These are phyloP conservation scores for Shinisaurus crocodilurus DNA, from an alignment of 2,113 vertebrate species.

Conservation along the genomic window DNA sequence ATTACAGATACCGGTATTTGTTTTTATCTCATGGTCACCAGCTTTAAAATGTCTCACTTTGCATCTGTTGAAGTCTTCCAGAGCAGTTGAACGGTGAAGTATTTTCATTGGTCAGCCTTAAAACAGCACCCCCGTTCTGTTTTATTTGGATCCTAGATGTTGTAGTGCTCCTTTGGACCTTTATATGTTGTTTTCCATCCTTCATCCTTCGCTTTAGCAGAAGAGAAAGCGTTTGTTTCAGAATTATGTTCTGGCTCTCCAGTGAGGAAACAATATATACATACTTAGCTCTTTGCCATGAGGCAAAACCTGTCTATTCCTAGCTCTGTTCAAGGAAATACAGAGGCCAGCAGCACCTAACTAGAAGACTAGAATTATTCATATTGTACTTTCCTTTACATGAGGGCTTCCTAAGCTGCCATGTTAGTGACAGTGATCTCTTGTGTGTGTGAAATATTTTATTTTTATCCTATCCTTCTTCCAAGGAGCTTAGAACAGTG, in stretches of 20 bases:
- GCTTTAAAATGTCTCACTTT: slow-evolving; percentile 14
- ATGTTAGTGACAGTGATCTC: background rate
- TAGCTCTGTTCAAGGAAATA: background rate
- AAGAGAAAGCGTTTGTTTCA: slow-evolving; percentile 19
- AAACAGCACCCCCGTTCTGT: background rate
- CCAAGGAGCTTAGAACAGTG: background rate
- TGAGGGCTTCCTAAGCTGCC: background rate
- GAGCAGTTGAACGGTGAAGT: slow-evolving; percentile 8
- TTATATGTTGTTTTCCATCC: background rate
- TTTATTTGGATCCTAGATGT: background rate
- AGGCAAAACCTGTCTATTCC: background rate
- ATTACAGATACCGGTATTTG: slow-evolving; percentile 22
- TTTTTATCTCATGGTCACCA: slow-evolving; percentile 10
- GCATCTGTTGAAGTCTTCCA: slow-evolving; percentile 29
- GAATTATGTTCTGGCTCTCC: slow-evolving; percentile 8
- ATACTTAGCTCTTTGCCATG: fast-evolving
- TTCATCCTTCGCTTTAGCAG: slow-evolving; percentile 1
- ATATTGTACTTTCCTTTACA: background rate
- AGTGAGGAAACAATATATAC: background rate
- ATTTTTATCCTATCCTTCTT: background rate
- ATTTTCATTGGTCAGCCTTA: background rate
- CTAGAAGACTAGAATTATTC: background rate
- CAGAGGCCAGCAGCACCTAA: background rate
- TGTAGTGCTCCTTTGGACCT: slow-evolving; percentile 18
- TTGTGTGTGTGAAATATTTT: background rate